Evolutionary conservation across 2,113 vertebrate genomes (phyloP), one percentile per base, ranked within the genome.

Genomic region (Sapayoa aenigma): DNA sequence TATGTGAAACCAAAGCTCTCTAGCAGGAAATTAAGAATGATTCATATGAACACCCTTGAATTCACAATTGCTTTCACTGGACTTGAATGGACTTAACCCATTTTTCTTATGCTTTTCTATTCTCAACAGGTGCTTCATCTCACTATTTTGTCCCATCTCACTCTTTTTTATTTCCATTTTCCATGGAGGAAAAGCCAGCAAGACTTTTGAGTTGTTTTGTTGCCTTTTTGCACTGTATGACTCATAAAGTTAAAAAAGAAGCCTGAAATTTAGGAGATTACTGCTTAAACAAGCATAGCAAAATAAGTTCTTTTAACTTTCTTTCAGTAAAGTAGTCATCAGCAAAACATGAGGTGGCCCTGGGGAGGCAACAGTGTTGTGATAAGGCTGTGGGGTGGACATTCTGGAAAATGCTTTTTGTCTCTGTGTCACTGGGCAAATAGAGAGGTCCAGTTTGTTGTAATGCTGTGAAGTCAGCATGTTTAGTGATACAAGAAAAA

Each of bases 171-270:
- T 68, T 89, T 94, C 21, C 12, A 62, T 79, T 94, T 65, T 62
- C 20, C 42, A 33, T 2, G 4, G 67, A 77, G 35, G 33, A 77
- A 73, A 53, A 89, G 55, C 62, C 72, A 82, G 46, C 62, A 83
- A 65, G 82, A 24, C 21, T 67, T 91, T n/a, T 17, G 27, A 53
- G 72, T 63, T 75, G 44, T 63, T 96, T 89, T 89, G 35, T 91
- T 94, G 65, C 41, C 42, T 93, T 91, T 93, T 93, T 90, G 79
- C 56, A 41, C 52, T 35, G n/a, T 68, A 41, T 97, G 93, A 95
- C 76, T 97, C 93, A 86, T 65, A 47, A 66, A 85, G 68, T 49
- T 69, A 75, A 94, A 96, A 95, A 86, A 79, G 59, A 84, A 92
- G 22, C 60, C 60, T 94, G 79, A 92, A 94, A 84, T 90, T 71